Evolutionary conservation across 1,140 invertebrate genomes (phyloP).

Genomic region (Lordiphosa stackelbergi): DNA sequence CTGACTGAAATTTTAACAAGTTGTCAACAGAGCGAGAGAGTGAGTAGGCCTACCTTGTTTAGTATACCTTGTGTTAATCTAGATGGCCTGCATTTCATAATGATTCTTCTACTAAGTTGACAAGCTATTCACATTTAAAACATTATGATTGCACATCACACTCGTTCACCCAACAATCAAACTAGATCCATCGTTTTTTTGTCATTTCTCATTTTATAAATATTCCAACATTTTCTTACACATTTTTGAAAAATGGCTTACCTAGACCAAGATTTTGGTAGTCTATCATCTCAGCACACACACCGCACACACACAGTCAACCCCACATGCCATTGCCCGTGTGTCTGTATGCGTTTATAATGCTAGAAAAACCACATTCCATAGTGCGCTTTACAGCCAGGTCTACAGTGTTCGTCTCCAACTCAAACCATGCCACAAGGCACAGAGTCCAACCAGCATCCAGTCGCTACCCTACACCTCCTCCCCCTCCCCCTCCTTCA

Average conservation of each 20-base stretch:
- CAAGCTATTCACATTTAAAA: too few relatives aligned
- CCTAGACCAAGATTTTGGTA: conserved; percentile 12
- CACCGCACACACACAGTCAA: neutral
- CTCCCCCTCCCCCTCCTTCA: neutral
- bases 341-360: conserved; percentile 40
- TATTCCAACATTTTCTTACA: neutral
- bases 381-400: conserved; percentile 54
- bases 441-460: conserved; percentile 51
- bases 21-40: too few relatives aligned
- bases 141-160: too few relatives aligned
- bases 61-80: too few relatives aligned
- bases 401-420: conserved; percentile 4
- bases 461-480: conserved; percentile 8
- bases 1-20: too few relatives aligned
- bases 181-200: too few relatives aligned
- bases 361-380: conserved; percentile 72
- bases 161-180: too few relatives aligned
- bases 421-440: conserved; percentile 4
- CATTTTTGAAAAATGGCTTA: neutral
- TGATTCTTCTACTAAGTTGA: too few relatives aligned
- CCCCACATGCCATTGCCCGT: neutral
- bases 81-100: too few relatives aligned
- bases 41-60: too few relatives aligned
- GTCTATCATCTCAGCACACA: conserved; percentile 6
- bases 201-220: neutral